phyloP scores from a whole-genome alignment of 2,797 vertebrate genomes.

The Sebastes oblongus region DNA sequence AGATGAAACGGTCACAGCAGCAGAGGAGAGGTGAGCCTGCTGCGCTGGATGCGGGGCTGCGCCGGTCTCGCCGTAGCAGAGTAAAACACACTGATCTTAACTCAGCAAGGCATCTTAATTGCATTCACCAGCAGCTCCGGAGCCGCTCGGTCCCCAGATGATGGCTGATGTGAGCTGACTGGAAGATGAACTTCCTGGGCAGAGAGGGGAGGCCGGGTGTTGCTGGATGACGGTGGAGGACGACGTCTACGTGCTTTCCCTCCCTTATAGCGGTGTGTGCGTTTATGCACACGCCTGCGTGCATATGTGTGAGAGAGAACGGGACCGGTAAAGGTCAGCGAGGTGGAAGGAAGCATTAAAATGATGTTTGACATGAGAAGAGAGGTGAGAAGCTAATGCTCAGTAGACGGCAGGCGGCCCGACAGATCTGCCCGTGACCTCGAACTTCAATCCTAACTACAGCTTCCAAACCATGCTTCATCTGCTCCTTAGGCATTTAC shows the following conservation, averaged over 20 bases:
- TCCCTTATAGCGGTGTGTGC: not conserved
- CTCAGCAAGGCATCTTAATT: constrained; percentile 77
- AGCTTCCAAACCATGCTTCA: not conserved
- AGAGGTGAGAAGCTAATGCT: constrained; percentile 29
- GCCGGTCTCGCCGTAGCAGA: constrained; percentile 12
- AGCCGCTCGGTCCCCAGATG: constrained; percentile 62
- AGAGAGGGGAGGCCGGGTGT: constrained; percentile 26
- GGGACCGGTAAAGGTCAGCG: constrained; percentile 20
- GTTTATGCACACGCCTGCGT: not conserved
- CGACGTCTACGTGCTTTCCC: not conserved
- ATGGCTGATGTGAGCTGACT: constrained; percentile 78
- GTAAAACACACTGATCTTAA: constrained; percentile 67
- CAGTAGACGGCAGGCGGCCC: constrained; percentile 32
- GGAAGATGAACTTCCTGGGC: constrained; percentile 76
- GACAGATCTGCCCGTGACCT: constrained; percentile 34
- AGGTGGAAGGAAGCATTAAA: constrained; percentile 52
- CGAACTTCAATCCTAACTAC: constrained; percentile 3
- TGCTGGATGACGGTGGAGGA: not conserved
- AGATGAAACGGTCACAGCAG: constrained; percentile 37
- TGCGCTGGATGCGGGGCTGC: not conserved
- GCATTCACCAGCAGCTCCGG: constrained; percentile 62
- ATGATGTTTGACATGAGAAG: constrained; percentile 49
- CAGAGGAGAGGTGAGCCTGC: constrained; percentile 24
- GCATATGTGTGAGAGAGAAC: not conserved
- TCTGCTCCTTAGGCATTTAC: not conserved